Evolutionary conservation across 1,140 invertebrate genomes (phyloP).

Genomic region (Asobara japonica): DNA sequence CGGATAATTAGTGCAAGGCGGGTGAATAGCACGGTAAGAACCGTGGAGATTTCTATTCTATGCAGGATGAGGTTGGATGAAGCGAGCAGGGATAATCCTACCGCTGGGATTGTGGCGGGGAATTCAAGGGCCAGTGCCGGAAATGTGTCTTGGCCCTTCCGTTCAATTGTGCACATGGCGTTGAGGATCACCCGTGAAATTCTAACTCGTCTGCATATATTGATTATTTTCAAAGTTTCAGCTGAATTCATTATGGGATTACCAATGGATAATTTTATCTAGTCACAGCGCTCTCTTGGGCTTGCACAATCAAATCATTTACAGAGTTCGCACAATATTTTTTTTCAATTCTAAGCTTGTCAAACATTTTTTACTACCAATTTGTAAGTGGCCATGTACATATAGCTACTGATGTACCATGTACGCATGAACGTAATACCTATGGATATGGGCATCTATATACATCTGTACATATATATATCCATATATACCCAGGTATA

Average conservation of each 20-base stretch:
- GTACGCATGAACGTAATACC: too few relatives aligned
- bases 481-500: too few relatives aligned
- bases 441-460: too few relatives aligned
- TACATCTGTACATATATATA: too few relatives aligned
- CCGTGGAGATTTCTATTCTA: conserved; percentile 29
- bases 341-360: too few relatives aligned
- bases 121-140: conserved; percentile 13
- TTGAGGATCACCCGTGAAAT: neutral
- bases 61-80: conserved; percentile 12
- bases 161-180: conserved; percentile 13
- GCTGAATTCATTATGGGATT: neutral
- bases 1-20: conserved; percentile 18
- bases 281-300: too few relatives aligned
- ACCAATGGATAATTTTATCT: neutral
- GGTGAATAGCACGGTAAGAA: conserved; percentile 29
- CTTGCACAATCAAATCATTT: too few relatives aligned
- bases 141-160: conserved; percentile 26
- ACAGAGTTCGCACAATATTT: too few relatives aligned
- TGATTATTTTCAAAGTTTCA: conserved; percentile 1
- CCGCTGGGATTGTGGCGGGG: neutral
- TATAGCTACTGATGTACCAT: too few relatives aligned
- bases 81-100: conserved; percentile 24
- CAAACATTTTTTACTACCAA: too few relatives aligned
- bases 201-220: neutral
- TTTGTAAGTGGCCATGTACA: too few relatives aligned